phyloP scores from a whole-genome alignment of 2,797 vertebrate species.

The Oreochromis mossambicus region DNA sequence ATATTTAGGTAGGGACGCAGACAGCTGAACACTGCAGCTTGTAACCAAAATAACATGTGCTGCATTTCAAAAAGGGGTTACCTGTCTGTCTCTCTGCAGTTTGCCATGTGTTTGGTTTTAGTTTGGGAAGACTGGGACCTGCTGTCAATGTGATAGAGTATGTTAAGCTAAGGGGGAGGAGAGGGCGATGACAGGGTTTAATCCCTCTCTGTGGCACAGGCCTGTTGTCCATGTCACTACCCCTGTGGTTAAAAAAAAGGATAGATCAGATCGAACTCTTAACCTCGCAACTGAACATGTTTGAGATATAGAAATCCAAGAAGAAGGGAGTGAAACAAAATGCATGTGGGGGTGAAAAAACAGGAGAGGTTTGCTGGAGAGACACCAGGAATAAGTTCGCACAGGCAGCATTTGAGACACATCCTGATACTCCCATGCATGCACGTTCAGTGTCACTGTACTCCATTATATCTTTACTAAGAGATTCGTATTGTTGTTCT shows the following conservation, averaged over 20 bases:
- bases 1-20: not conserved
- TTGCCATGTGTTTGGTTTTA: slow-evolving; percentile 47
- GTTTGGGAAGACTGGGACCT: slow-evolving; percentile 26
- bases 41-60: slow-evolving; percentile 31
- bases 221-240: slow-evolving; percentile 28
- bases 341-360: slow-evolving; percentile 6
- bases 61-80: slow-evolving; percentile 37
- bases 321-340: slow-evolving; percentile 13
- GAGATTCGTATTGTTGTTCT: not conserved
- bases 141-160: slow-evolving; percentile 56
- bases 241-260: not conserved
- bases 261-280: slow-evolving; percentile 33
- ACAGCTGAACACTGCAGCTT: not conserved
- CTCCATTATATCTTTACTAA: not conserved
- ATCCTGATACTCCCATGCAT: not conserved
- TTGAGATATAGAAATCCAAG: not conserved
- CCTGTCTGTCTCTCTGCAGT: slow-evolving; percentile 32
- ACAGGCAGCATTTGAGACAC: slow-evolving; percentile 9
- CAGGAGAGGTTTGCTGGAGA: slow-evolving; percentile 23
- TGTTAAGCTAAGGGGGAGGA: slow-evolving; percentile 22
- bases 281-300: not conserved
- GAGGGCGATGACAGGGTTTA: slow-evolving; percentile 55
- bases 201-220: slow-evolving; percentile 32
- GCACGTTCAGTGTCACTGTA: not conserved
- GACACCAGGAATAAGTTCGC: slow-evolving; percentile 25